These are phyloP conservation scores for Acyrthosiphon pisum DNA, from an alignment of 1,140 invertebrate genomes.

Conservation along the genomic window DNA sequence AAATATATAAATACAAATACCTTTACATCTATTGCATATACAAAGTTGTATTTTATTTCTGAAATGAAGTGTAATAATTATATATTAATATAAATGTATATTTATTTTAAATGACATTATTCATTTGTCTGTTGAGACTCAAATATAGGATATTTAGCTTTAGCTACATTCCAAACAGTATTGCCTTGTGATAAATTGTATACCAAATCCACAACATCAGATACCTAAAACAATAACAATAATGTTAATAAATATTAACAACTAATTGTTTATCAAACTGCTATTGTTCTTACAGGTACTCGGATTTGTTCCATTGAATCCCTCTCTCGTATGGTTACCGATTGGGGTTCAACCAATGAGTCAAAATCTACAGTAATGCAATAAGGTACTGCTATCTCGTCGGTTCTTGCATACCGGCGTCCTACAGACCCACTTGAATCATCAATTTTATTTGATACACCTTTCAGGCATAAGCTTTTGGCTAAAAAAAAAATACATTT, in stretches of 20 bases:
- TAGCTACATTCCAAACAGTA: conserved; percentile 79
- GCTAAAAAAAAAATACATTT: conserved; percentile 66
- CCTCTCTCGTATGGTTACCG: conserved; percentile 92
- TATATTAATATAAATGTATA: not conserved
- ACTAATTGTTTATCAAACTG: not conserved
- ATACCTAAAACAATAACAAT: conserved; percentile 64
- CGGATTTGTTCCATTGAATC: conserved; percentile 95
- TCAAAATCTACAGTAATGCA: conserved; percentile 99
- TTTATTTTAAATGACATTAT: conserved; percentile 34
- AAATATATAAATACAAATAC: not conserved
- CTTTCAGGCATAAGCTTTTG: conserved; percentile 75
- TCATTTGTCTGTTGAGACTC: conserved; percentile 84
- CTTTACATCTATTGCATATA: not conserved
- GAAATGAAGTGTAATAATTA: not conserved
- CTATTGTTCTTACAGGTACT: conserved; percentile 72
- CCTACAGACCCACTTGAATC: conserved; percentile 97
- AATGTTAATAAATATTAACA: not conserved
- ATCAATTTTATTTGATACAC: conserved; percentile 95
- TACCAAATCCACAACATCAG: conserved; percentile 79
- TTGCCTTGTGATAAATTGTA: conserved; percentile 79
- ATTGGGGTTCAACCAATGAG: conserved; percentile 79
- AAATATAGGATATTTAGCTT: conserved; percentile 87
- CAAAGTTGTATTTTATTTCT: not conserved
- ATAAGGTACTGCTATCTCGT: conserved; percentile 99
- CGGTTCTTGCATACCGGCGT: conserved; percentile 90